These are phyloP conservation scores for Ispidina picta DNA, from an alignment of 2,797 vertebrate genomes.

Conservation along the genomic window DNA sequence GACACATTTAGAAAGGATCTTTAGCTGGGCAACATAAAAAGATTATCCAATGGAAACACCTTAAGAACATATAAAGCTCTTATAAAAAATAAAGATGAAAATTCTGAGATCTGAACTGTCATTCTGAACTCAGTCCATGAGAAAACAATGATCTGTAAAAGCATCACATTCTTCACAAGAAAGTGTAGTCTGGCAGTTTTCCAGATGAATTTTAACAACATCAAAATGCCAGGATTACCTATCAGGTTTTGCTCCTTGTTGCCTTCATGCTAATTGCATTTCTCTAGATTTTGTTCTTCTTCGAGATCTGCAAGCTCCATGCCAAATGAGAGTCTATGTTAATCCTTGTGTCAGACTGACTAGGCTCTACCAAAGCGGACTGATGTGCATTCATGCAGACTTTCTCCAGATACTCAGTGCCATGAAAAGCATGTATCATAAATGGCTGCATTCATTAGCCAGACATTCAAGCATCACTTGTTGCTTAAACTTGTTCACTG, in stretches of 20 bases:
- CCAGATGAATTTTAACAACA: neutral
- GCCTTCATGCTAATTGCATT: neutral
- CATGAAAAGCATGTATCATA: neutral
- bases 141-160: neutral
- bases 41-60: neutral
- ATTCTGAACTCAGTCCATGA: neutral
- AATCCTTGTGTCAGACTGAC: neutral
- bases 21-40: neutral
- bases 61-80: neutral
- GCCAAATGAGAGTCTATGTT: neutral
- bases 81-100: neutral
- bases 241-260: neutral
- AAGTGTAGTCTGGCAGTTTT: neutral
- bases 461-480: neutral
- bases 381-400: accelerated
- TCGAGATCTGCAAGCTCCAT: neutral
- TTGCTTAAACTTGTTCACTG: slow-evolving; percentile 37
- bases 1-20: neutral
- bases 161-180: neutral
- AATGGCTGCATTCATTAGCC: neutral
- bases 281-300: neutral
- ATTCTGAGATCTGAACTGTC: neutral
- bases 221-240: neutral
- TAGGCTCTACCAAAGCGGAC: neutral
- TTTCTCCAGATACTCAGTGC: neutral